Evolutionary conservation across 1,140 invertebrate genomes (phyloP).

Genomic region (Cyclargus thomasi): DNA sequence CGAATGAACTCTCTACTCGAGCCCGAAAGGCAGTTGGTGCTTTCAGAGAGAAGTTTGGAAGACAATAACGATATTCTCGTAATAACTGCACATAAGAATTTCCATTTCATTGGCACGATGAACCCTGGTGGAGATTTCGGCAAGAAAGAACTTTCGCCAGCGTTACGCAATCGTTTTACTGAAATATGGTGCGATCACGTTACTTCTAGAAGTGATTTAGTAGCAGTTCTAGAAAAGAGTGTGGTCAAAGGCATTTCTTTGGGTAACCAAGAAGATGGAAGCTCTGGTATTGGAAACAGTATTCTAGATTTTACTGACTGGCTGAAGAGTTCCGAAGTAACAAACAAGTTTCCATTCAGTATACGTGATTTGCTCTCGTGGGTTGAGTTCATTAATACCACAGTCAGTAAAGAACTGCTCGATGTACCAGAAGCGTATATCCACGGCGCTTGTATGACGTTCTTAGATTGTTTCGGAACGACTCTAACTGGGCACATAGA

Average conservation of each 20-base stretch:
- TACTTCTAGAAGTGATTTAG: constrained; percentile 81
- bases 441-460: constrained; percentile 93
- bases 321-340: constrained; percentile 83
- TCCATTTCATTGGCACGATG: constrained; percentile 98
- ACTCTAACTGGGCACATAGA: constrained; percentile 80
- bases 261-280: constrained; percentile 75
- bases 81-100: constrained; percentile 84
- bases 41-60: constrained; percentile 90
- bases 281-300: constrained; percentile 77
- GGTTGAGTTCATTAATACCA: constrained; percentile 92
- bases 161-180: constrained; percentile 97
- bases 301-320: constrained; percentile 89
- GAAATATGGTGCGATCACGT: constrained; percentile 97
- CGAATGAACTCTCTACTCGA: constrained; percentile 97
- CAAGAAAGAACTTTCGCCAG: constrained; percentile 99
- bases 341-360: constrained; percentile 88
- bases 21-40: constrained; percentile 90
- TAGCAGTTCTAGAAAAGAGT: constrained; percentile 88
- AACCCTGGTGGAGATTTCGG: constrained; percentile 99
- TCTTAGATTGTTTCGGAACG: constrained; percentile 92
- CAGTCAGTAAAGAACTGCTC: constrained; percentile 67
- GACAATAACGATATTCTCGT: constrained; percentile 77
- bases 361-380: constrained; percentile 95
- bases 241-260: constrained; percentile 74
- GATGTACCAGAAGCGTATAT: constrained; percentile 82